phyloP scores from a whole-genome alignment of 2,797 vertebrate genomes.

The Ambastaia sidthimunki region DNA sequence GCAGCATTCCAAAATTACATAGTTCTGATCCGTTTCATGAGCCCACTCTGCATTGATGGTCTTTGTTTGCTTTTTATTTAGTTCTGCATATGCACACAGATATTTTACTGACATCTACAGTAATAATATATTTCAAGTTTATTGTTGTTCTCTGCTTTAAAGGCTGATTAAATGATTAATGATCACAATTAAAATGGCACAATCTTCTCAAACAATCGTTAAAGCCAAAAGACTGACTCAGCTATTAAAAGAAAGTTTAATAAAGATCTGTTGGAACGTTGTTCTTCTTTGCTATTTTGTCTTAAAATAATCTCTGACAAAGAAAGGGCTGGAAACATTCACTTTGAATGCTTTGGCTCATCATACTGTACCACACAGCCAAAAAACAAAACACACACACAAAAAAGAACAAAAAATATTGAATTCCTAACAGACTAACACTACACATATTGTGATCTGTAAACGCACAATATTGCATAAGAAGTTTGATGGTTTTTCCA shows the following conservation, averaged over 20 bases:
- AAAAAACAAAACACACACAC: neutral
- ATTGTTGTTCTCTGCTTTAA: slow-evolving; percentile 1
- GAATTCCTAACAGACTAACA: slow-evolving; percentile 15
- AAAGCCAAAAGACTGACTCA: slow-evolving; percentile 21
- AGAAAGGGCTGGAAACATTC: slow-evolving; percentile 30
- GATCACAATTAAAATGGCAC: slow-evolving; percentile 26
- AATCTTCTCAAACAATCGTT: slow-evolving; percentile 30
- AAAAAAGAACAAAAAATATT: slow-evolving; percentile 4
- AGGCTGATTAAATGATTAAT: slow-evolving; percentile 6
- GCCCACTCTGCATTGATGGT: neutral
- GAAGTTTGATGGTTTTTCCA: neutral
- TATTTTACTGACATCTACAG: neutral
- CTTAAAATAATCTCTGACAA: slow-evolving; percentile 39
- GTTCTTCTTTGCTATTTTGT: slow-evolving; percentile 40
- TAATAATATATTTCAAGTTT: neutral
- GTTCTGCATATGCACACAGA: neutral
- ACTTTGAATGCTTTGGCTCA: slow-evolving; percentile 10
- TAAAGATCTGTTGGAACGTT: slow-evolving; percentile 23
- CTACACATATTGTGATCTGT: slow-evolving; percentile 2
- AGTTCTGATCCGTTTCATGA: too few relatives aligned
- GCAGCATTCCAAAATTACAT: too few relatives aligned
- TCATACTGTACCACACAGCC: slow-evolving; percentile 21
- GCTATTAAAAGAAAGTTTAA: slow-evolving; percentile 26
- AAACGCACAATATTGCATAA: neutral
- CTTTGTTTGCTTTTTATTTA: neutral